phyloP scores from a whole-genome alignment of 2,113 vertebrate genomes.

The Balaenoptera acutorostrata region DNA sequence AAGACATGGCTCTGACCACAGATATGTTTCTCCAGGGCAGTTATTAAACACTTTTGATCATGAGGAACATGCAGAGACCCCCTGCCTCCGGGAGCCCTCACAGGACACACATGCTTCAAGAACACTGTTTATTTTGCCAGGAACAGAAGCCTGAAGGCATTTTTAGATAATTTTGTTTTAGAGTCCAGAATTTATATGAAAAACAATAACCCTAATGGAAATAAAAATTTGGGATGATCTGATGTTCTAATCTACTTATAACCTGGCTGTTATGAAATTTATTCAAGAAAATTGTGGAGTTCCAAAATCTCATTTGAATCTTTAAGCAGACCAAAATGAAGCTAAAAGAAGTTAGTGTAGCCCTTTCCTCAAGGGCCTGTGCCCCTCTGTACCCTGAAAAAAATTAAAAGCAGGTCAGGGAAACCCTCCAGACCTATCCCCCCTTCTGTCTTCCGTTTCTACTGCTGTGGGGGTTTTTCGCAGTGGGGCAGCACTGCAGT shows the following conservation, averaged over 20 bases:
- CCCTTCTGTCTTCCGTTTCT: neutral
- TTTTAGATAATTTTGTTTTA: slow-evolving; percentile 25
- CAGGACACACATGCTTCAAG: neutral
- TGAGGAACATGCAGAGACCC: neutral
- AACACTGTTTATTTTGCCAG: neutral
- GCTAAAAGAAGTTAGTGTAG: neutral
- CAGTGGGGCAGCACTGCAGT: neutral
- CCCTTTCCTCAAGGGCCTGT: neutral
- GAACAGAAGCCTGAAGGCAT: neutral
- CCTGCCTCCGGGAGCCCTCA: neutral
- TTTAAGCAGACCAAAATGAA: neutral
- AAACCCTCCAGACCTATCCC: neutral
- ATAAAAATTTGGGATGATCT: neutral
- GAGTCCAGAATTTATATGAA: slow-evolving; percentile 11
- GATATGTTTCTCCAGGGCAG: neutral
- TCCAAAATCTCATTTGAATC: neutral
- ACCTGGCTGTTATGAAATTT: neutral
- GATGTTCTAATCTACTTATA: neutral
- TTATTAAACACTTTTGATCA: neutral
- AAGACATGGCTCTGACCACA: neutral
- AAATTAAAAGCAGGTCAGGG: neutral
- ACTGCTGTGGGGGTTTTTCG: neutral
- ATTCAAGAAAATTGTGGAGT: neutral
- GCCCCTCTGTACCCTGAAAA: neutral
- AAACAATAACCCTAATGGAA: neutral